A percentile compares a stretch with the other conserved stretches of the same genome.
Conservation (phyloP, 2,797 vertebrate species). For the Dendrocincla tyrannina region DNA sequence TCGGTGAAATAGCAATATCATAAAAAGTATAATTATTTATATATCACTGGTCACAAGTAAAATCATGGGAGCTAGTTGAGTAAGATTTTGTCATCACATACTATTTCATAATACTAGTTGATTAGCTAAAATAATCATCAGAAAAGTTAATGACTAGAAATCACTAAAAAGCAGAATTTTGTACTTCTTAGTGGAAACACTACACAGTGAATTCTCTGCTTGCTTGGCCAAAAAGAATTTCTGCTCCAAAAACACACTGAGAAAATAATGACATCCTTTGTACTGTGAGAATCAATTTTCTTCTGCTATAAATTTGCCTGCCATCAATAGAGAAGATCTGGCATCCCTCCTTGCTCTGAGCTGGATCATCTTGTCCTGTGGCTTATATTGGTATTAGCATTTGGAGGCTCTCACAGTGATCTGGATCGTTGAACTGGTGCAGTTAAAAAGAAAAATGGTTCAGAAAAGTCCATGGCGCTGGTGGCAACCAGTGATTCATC, state of each 20-base stretch:
- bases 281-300: background rate
- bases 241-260: background rate
- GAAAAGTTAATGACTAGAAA: background rate
- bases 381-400: background rate
- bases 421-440: background rate
- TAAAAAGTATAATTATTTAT: background rate
- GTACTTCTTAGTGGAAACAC: background rate
- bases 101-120: background rate
- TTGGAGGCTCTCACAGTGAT: background rate
- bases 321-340: background rate
- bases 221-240: background rate
- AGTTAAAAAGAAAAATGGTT: background rate
- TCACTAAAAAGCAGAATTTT: background rate
- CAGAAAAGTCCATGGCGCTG: background rate
- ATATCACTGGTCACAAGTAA: background rate
- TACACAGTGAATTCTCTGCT: background rate
- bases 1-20: background rate
- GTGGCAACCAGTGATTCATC: background rate
- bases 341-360: background rate
- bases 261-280: background rate
- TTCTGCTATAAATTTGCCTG: conserved; percentile 13
- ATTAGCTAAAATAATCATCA: background rate
- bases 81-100: background rate
- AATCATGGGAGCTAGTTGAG: background rate
- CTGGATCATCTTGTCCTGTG: conserved; percentile 1